Evolutionary conservation across 2,888 invertebrate species (phyloP), one percentile per base, ranked within the genome.

Genomic region (Gryllus longicercus): DNA sequence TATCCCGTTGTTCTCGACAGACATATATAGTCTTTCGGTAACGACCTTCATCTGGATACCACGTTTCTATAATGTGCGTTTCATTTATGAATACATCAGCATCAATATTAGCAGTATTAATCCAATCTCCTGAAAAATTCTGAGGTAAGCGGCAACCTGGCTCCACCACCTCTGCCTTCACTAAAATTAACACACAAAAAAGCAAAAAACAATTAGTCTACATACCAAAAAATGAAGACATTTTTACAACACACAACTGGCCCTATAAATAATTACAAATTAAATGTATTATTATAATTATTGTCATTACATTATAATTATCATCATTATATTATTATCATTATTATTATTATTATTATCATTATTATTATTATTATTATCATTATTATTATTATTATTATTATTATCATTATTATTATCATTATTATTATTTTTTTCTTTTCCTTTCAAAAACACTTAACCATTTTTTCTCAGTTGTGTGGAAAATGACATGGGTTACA

Each of bases 21-120:
- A 97, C 95, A 87, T 97, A 98, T 85, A 97, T 96, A 0, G 96
- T 97, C 84, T 91, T 92, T 84, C 96, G 91, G 86, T 92, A 96
- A 84, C 96, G 91, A 0, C 95, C 95, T 85, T 95, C 95, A 87
- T 98, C 98, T 0, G 98, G 97, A 87, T 95, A 95, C 88, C 95
- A 97, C 0, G 95, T 96, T 88, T 98, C 98, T 84, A 97, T 95
- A 74, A 99, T 97, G 86, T 98, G 98, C 0, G 98, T 99, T 85
- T 96, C 95, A 85, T 98, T 98, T 75, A 99, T 96, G 77, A 92
- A 91, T 0, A 97, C 93, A 87, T 97, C 96, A 0, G 98, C 98
- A 87, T 98, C 97, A 83, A 97, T 95, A 86, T 98, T 98, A 0
- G 98, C 98, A 0, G 98, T 98, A 85, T 98, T 98, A 79, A 98